A percentile compares a stretch with the other conserved stretches of the same genome.
Evolutionary conservation across 2,113 vertebrate genomes (phyloP).

Genomic region (Ondatra zibethicus): DNA sequence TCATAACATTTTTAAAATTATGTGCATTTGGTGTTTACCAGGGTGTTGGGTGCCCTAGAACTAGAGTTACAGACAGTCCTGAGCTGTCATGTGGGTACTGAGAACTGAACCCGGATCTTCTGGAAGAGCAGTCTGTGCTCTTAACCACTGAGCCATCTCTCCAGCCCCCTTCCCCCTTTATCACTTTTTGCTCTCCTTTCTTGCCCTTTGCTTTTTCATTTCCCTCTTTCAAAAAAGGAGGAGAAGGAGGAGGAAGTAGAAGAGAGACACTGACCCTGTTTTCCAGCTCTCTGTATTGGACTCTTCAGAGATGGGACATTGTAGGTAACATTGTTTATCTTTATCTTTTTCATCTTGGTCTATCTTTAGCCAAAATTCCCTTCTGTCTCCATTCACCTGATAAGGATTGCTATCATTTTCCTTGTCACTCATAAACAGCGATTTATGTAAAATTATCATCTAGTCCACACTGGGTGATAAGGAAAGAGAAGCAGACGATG

Average conservation of each 20-base stretch:
- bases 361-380: neutral
- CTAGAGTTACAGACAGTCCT: too few relatives aligned
- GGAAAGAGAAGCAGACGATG: neutral
- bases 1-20: too few relatives aligned
- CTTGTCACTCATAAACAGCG: neutral
- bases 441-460: neutral
- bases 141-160: too few relatives aligned
- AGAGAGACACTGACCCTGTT: neutral
- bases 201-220: neutral
- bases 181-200: neutral
- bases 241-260: too few relatives aligned
- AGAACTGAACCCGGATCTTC: too few relatives aligned
- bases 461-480: neutral
- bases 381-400: neutral
- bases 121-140: too few relatives aligned
- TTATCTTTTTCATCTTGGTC: neutral
- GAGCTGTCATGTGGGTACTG: too few relatives aligned
- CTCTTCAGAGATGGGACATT: too few relatives aligned
- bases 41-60: too few relatives aligned
- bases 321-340: neutral
- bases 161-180: too few relatives aligned
- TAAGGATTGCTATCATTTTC: neutral
- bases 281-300: neutral
- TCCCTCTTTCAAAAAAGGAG: neutral
- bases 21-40: too few relatives aligned